Conservation (phyloP, 2,113 vertebrate species). For the Ochotona princeps region DNA sequence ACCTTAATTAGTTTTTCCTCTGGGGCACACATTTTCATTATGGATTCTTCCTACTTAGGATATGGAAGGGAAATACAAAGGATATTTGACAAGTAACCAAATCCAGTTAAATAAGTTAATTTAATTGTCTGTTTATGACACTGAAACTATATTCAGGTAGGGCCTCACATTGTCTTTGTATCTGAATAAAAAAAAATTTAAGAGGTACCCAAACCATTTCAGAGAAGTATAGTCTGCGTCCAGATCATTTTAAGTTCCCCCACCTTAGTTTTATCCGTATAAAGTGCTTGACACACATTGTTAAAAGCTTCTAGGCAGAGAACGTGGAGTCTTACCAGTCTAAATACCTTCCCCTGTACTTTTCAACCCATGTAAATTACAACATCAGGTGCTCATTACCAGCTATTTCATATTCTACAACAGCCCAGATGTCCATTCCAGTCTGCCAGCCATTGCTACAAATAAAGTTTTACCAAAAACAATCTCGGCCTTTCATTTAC, state of each 20-base stretch:
- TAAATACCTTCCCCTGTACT: neutral
- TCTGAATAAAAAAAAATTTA: neutral
- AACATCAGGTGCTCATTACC: neutral
- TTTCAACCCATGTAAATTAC: neutral
- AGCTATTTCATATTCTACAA: neutral
- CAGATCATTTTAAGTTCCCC: neutral
- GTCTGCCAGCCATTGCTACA: neutral
- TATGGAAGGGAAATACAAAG: too few species aligned
- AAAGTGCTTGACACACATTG: neutral
- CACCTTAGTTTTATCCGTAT: neutral
- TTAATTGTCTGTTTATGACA: neutral
- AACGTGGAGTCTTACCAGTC: too few species aligned
- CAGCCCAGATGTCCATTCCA: neutral
- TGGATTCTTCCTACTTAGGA: too few species aligned
- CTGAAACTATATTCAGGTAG: neutral
- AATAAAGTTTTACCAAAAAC: neutral
- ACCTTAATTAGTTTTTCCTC: neutral
- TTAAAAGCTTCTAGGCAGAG: neutral
- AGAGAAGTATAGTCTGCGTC: neutral
- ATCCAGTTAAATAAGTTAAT: neutral
- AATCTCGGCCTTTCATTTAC: neutral
- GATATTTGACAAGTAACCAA: too few species aligned
- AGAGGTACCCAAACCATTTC: neutral
- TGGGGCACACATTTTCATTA: too few species aligned
- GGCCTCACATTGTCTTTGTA: neutral